Evolutionary conservation across 1,140 invertebrate species (phyloP), one percentile per base, ranked within the genome.

Genomic region (Latrodectus geometricus): DNA sequence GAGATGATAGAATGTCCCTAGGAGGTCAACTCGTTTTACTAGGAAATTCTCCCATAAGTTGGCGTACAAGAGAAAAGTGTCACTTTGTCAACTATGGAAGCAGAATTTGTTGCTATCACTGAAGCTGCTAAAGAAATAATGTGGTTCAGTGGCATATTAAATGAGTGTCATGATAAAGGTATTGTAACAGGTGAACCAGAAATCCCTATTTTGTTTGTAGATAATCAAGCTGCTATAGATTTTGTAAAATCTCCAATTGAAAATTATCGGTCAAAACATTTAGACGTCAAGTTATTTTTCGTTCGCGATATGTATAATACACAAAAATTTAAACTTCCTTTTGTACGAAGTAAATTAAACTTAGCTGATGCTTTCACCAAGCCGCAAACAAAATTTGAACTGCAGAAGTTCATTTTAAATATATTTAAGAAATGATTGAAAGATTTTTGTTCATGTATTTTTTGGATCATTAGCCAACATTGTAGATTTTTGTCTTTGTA

Each of bases 41-140:
- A 11, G 78, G 50, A 9, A 69, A 49, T 12, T 49, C 14, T 61
- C 66, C 88, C 4, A 87, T 91, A 21, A 85, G 88, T n/a, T 91
- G 90, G 90, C 72, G 86, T 17, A 87, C 88, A 69, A 75, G 90
- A 91, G 77, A 84, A 80, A 12, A 88, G 78, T 11, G 88, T 90
- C 21, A 89, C 90, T 49, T 88, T 91, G 9, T 91, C 89, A 2
- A 89, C 88, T 20, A 89, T 89, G 4, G 90, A 91, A 89, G 89
- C 90, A 15, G 91, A 92, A 85, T 91, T 90, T 82, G 90, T 91
- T 80, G 88, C 89, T n/a, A 82, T 90, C 78, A 89, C 90, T 74
- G 90, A 90, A 88, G 89, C 90, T 70, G 90, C 80, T 61, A 91
- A 74, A 90, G 90, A 35, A 89, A 90, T 90, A 88, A 77, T 90